Evolutionary conservation across 2,888 invertebrate species (phyloP), one percentile per base, ranked within the genome.

Genomic region (Ormyrus thymus): DNA sequence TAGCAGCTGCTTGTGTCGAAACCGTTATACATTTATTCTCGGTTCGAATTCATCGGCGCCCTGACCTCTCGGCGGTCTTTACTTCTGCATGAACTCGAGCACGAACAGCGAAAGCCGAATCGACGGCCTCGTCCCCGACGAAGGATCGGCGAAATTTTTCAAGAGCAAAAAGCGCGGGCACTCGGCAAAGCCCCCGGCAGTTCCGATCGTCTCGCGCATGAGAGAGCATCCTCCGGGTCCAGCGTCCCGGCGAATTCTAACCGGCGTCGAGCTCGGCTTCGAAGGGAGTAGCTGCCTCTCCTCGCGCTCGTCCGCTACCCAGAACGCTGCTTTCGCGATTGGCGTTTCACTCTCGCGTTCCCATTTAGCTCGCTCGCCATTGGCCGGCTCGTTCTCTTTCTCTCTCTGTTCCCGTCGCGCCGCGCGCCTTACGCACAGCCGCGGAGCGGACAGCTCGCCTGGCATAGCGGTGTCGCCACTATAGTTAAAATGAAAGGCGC

Each of bases 401-500:
- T 75, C 50, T 48, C 76, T n/a, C 59, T 61, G 61, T 55, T 53
- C 43, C 45, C 58, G 43, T 66, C 70, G 51, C 58, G 62, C 45
- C 1, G 45, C 46, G 46, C 1, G 29, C 58, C 6, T 6, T 50
- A 50, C 50, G 50, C 50, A 10, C 48, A 9, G 43, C 6, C 48
- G 7, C 62, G 15, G 29, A 29, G 29, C 62, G 45, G 11, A 53
- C 50, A 13, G 9, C 43, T 45, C 46, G 10, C 8, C 73, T 82
- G 83, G 82, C 85, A 84, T 87, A 86, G 85, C 86, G 84, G 85
- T 85, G 85, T 86, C 86, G 83, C 85, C 84, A 88, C 89, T 89
- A 85, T 89, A 88, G 86, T 87, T 86, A 87, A 89, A 89, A 89
- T 88, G 89, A 89, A 89, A 89, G 89, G 89, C 86, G 85, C 84